Evolutionary conservation across 2,888 invertebrate species (phyloP), one percentile per base, ranked within the genome.

Genomic region (Epiperipatus broadwayi): DNA sequence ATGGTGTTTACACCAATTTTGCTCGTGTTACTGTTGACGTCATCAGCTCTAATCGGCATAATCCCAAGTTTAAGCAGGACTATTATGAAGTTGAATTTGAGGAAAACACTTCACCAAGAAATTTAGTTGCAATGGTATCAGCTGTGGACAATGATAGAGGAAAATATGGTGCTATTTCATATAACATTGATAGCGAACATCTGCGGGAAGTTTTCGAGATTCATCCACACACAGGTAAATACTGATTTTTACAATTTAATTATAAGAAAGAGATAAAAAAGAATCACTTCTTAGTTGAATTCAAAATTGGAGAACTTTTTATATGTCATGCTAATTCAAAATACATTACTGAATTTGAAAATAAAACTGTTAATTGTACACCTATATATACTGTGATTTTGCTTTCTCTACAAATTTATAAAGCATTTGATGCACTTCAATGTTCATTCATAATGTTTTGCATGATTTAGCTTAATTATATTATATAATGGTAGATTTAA

Each of bases 1-100:
- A 95, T 64, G 91, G 91, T 21, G 83, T 91, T 25, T 89, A 85
- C 63, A 85, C 84, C 5, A 78, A 74, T 46, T 89, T 79, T 60
- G 74, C 84, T 1, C 49, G 55, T 25, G 57, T 66, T 5, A 49
- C 50, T 27, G 54, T 63, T 5, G 50, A 51, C 40, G 46, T 49
- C 29, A 37, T 44, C 4, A 41, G 44, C 63, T 74, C 78, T 43
- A 89, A 89, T 64, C 66, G 69, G 47, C 70, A 74, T 56, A 67
- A 76, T 48, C 89, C 89, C 7, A 66, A 68, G 44, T 89, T 91
- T 59, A 68, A 72, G 12, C 74, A 78, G 53, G 64, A 72, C 2
- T 66, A 76, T 42, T 74, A 83, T 55, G 78, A 83, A 53, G 79
- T 78, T 4, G 72, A 72, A 41, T 73, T 84, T 10, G 55, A 58